Base-by-base conservation (phyloP, 2,888 invertebrate species). In the Eueremaeus valkanovi region DNA sequence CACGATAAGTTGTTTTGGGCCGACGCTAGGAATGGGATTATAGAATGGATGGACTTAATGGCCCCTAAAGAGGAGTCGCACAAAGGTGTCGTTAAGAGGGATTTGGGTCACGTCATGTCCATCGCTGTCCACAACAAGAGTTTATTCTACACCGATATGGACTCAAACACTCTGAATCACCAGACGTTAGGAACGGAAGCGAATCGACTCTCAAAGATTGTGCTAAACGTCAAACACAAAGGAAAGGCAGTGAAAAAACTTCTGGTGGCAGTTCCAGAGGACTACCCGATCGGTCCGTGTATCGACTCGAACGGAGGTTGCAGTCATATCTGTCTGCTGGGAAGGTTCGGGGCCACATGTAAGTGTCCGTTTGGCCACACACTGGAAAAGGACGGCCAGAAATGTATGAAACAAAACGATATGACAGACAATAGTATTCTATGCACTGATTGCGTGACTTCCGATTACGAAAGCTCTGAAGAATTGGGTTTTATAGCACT, bases 281-380 rank as follows among this genome's bases (percentile, higher is more conserved):
- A 74, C n/a, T 16, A n/a, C 1, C 8, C 66, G 3, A 11, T 29
- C 9, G 40, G 70, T 0, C 51, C 42, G 0, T 92, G 92, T 80
- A 85, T 85, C 36, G 80, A 80, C 11, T 84, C 84, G 40, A 88
- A 88, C 77, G 88, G 88, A 51, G 87, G 88, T 0, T 93, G 93
- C 81, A 89, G 90, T 2, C 90, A 92, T 81, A 83, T 92, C 13
- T 93, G 93, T 81, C 66, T 77, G 51, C 68, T 76, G 2, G 74
- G 45, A 63, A 74, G 31, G n/a, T n/a, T 0, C 36, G 68, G 66
- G 9, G 49, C 55, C 1, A 49, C 45, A 13, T 77, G 76, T 31
- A 36, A 36, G 24, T 77, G 76, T 63, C 29, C 45, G n/a, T 16
- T n/a, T 33, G 75, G 75, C 5, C 49, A 66, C 29, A 11, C 21